Percentiles rank a stretch among this genome's conserved stretches.
These are phyloP conservation scores for Dasypus novemcinctus DNA, from an alignment of 2,113 vertebrate species.

Conservation along the genomic window DNA sequence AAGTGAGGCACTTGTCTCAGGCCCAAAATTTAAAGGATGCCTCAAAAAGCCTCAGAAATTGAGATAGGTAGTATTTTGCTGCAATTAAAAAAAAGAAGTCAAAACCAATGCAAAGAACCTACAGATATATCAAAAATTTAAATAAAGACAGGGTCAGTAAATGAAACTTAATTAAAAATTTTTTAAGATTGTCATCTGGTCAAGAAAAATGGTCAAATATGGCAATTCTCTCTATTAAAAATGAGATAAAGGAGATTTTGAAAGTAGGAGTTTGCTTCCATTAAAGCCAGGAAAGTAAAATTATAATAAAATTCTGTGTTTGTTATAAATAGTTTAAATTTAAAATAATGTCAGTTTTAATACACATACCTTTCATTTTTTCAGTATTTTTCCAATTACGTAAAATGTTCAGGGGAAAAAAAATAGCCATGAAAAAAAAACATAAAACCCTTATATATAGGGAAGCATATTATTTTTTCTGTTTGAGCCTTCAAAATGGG, in stretches of 20 bases:
- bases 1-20: neutral
- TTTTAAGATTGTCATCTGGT: neutral
- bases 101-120: neutral
- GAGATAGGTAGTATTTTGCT: neutral
- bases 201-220: neutral
- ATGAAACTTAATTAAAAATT: neutral
- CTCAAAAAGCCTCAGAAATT: neutral
- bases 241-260: neutral
- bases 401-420: neutral
- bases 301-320: neutral
- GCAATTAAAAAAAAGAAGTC: neutral
- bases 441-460: neutral
- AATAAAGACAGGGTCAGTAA: neutral
- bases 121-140: neutral
- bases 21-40: neutral
- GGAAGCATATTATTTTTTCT: neutral
- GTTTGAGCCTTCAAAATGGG: neutral
- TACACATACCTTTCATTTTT: neutral
- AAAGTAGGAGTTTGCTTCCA: neutral
- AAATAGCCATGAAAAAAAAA: neutral
- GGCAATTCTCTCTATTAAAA: neutral
- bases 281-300: constrained; percentile 1
- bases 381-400: neutral
- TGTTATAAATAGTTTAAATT: neutral
- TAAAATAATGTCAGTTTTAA: neutral